Percentiles rank a stretch among this genome's conserved stretches.
Evolutionary conservation across 1,140 invertebrate genomes (phyloP).

Genomic region (Pseudomyrmex sp.): DNA sequence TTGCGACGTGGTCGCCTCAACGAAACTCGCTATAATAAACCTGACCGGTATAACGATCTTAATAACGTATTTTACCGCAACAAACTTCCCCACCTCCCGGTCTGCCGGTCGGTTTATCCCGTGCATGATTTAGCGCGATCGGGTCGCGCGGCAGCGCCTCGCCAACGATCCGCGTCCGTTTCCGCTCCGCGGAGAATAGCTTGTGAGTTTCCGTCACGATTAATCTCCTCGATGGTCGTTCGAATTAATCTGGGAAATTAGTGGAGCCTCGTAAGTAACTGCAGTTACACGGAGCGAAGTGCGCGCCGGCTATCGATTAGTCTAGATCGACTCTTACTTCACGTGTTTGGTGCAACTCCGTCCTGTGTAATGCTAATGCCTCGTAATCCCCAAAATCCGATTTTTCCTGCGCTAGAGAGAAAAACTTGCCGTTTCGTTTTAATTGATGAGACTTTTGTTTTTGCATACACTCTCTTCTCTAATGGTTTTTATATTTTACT

Average conservation of each 20-base stretch:
- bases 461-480: not conserved
- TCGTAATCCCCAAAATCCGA: slow-evolving; percentile 16
- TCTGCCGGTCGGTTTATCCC: not conserved
- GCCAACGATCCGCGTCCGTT: slow-evolving; percentile 1
- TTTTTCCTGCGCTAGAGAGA: not conserved
- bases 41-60: slow-evolving; percentile 25
- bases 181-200: slow-evolving; percentile 28
- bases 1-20: not conserved
- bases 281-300: slow-evolving; percentile 21
- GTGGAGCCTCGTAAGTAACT: slow-evolving; percentile 43
- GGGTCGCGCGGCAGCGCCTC: not conserved
- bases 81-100: not conserved
- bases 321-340: slow-evolving; percentile 25
- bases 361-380: not conserved
- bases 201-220: slow-evolving; percentile 44
- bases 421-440: not conserved
- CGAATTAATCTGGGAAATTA: slow-evolving; percentile 59
- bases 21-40: slow-evolving; percentile 29
- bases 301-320: slow-evolving; percentile 31
- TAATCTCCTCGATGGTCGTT: slow-evolving; percentile 39
- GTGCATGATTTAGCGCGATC: slow-evolving; percentile 48
- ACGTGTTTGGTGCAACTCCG: not conserved
- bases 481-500: not conserved
- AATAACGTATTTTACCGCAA: slow-evolving; percentile 52
- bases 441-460: not conserved